These are phyloP conservation scores for Steinernema hermaphroditum DNA, from an alignment of 2,888 invertebrate genomes.

Conservation along the genomic window DNA sequence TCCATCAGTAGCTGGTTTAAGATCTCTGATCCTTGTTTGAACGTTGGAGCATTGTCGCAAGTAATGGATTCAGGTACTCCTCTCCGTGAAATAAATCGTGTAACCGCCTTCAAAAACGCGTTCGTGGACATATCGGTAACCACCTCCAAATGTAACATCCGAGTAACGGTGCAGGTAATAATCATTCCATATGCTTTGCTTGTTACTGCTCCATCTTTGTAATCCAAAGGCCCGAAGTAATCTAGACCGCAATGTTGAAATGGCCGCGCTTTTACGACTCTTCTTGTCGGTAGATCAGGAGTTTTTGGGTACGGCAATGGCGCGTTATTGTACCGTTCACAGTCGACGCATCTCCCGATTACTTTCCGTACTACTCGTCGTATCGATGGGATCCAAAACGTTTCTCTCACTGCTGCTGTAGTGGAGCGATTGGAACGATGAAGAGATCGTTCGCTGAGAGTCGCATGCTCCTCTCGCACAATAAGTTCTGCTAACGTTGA, in stretches of 20 bases:
- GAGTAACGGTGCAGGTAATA: conserved; percentile 33
- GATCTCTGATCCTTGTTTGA: conserved; percentile 5
- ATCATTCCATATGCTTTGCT: conserved; percentile 33
- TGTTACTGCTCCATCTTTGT: background rate
- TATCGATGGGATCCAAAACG: too few relatives aligned
- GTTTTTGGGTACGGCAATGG: conserved; percentile 23
- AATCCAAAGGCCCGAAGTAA: too few relatives aligned
- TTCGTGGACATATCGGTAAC: conserved; percentile 28
- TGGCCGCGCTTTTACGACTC: conserved; percentile 34
- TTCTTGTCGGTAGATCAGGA: conserved; percentile 30
- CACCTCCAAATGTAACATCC: conserved; percentile 36
- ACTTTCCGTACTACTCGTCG: background rate
- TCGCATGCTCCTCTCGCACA: conserved; percentile 10
- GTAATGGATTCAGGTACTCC: conserved; percentile 32
- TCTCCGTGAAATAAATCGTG: conserved; percentile 34
- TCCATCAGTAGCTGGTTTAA: too few relatives aligned
- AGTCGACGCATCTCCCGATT: conserved; percentile 14
- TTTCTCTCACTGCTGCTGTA: conserved; percentile 15
- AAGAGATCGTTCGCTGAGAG: background rate
- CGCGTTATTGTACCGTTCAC: too few relatives aligned
- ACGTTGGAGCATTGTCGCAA: conserved; percentile 30
- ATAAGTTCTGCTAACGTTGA: conserved; percentile 18
- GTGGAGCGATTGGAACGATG: background rate
- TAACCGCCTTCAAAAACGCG: conserved; percentile 24
- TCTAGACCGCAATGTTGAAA: too few relatives aligned